Evolutionary conservation across 1,140 invertebrate species (phyloP).

Genomic region (Parasteatoda tepidariorum): DNA sequence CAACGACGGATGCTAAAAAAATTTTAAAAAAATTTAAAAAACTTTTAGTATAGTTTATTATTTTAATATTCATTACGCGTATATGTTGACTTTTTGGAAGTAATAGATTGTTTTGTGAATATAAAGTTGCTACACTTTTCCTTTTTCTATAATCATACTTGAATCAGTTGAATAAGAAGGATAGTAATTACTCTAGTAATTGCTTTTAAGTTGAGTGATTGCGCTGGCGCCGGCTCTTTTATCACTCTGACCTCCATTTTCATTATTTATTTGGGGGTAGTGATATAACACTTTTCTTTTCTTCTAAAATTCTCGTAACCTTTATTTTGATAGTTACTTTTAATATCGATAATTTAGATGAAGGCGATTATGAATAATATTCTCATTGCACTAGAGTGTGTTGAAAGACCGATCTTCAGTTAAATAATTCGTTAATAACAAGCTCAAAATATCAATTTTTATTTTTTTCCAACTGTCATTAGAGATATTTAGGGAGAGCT

Average conservation of each 20-base stretch:
- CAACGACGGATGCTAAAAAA: too few species aligned
- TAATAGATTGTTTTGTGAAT: neutral
- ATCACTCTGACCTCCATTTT: constrained; percentile 39
- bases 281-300: constrained; percentile 12
- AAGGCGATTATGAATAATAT: too few species aligned
- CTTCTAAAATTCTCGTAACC: constrained; percentile 19
- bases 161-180: constrained; percentile 36
- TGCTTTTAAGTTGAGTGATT: constrained; percentile 47
- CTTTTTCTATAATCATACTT: constrained; percentile 8
- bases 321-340: too few species aligned
- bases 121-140: constrained; percentile 1
- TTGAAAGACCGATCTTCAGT: too few species aligned
- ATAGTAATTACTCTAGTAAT: constrained; percentile 45
- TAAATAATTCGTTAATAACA: too few species aligned
- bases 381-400: too few species aligned
- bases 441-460: too few species aligned
- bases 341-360: too few species aligned
- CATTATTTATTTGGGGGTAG: constrained; percentile 29
- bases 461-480: too few species aligned
- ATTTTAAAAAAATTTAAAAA: neutral
- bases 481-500: too few species aligned
- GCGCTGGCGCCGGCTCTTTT: constrained; percentile 39
- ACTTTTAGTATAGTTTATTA: neutral
- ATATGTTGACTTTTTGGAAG: too few species aligned
- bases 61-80: neutral